Percentiles rank a stretch among this genome's conserved stretches.
Conservation (phyloP, 2,888 invertebrate genomes). For the Rutpela maculata region DNA sequence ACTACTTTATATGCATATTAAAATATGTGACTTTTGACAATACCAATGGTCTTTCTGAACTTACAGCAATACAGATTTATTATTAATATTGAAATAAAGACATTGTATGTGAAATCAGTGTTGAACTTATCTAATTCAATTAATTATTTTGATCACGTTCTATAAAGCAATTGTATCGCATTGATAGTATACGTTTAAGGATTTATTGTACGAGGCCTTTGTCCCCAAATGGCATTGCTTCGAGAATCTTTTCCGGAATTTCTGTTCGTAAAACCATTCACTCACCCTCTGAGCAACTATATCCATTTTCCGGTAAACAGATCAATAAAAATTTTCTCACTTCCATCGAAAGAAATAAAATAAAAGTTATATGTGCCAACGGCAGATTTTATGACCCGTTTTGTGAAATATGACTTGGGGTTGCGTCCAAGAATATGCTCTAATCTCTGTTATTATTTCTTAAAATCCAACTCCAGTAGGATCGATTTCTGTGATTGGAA, state of each 20-base stretch:
- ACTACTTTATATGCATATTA: no score
- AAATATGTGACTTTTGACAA: no score
- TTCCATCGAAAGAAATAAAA: constrained; percentile 27
- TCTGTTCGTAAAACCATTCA: constrained; percentile 20
- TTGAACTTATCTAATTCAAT: no score
- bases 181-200: background rate
- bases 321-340: constrained; percentile 37
- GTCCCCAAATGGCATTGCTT: constrained; percentile 26
- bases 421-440: constrained; percentile 17
- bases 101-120: no score
- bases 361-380: constrained; percentile 25
- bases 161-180: background rate
- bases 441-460: background rate
- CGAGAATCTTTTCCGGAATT: constrained; percentile 24
- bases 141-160: no score
- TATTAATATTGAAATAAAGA: no score
- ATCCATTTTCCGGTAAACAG: constrained; percentile 39
- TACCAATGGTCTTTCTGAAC: no score
- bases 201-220: constrained; percentile 25
- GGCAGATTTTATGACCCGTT: constrained; percentile 18
- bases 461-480: background rate
- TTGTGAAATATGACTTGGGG: constrained; percentile 26
- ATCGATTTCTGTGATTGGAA: background rate
- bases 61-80: no score
- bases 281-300: constrained; percentile 21